A percentile compares a stretch with the other conserved stretches of the same genome.
These are phyloP conservation scores for Trochalopteron elliotii DNA, from an alignment of 2,113 vertebrate genomes.

Conservation along the genomic window DNA sequence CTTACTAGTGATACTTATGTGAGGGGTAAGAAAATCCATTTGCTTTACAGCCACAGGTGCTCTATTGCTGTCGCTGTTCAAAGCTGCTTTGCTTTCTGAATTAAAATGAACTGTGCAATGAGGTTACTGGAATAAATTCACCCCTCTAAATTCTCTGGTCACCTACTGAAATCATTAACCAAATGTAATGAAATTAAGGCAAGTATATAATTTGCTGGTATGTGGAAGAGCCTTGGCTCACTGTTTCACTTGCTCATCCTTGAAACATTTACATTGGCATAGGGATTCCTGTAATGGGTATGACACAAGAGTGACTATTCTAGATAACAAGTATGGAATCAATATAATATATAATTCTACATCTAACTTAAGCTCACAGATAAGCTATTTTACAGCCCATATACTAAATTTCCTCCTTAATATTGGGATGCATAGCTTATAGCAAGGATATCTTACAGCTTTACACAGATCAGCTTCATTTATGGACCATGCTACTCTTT, in stretches of 20 bases:
- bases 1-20: not conserved
- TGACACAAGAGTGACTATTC: not conserved
- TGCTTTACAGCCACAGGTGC: not conserved
- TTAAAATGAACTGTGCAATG: not conserved
- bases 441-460: not conserved
- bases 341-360: not conserved
- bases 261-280: not conserved
- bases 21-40: not conserved
- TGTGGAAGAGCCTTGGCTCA: not conserved
- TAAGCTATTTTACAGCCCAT: not conserved
- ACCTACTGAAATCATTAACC: not conserved
- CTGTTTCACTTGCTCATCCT: not conserved
- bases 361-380: not conserved
- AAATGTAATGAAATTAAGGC: not conserved
- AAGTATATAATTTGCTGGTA: not conserved
- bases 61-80: not conserved
- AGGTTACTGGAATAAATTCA: not conserved
- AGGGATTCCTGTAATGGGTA: not conserved
- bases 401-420: not conserved
- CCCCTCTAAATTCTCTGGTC: not conserved
- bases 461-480: not conserved
- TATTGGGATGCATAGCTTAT: not conserved
- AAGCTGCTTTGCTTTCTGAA: not conserved
- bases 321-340: not conserved
- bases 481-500: not conserved